These are phyloP conservation scores for Lithophane leautieri DNA, from an alignment of 2,888 invertebrate genomes.

Conservation along the genomic window DNA sequence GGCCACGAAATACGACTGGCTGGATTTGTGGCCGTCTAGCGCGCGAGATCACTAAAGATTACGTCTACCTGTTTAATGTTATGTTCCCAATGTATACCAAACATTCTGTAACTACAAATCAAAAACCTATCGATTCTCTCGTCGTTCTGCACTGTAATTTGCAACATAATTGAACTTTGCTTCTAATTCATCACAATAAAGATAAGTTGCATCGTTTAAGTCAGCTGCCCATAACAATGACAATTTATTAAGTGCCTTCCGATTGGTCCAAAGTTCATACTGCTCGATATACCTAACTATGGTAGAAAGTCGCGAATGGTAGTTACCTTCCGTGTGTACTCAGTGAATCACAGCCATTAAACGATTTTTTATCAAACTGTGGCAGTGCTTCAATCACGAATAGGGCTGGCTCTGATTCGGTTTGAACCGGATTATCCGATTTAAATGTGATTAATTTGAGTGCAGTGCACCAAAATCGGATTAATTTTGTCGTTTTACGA, in stretches of 20 bases:
- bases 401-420: constrained; percentile 38
- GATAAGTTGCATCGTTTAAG: constrained; percentile 38
- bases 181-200: constrained; percentile 50
- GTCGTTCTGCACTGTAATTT: not conserved
- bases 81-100: not conserved
- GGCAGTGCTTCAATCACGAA: constrained; percentile 20
- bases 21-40: too few species aligned
- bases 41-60: not conserved
- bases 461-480: constrained; percentile 24
- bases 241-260: constrained; percentile 31
- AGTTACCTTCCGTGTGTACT: constrained; percentile 13
- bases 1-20: too few species aligned
- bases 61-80: not conserved
- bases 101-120: constrained; percentile 4
- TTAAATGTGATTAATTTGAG: constrained; percentile 30
- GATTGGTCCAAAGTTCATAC: constrained; percentile 35
- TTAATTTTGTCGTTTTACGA: not conserved
- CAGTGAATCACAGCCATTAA: constrained; percentile 33
- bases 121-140: constrained; percentile 21
- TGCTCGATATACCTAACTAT: not conserved
- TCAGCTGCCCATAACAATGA: constrained; percentile 28
- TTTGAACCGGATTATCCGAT: constrained; percentile 32
- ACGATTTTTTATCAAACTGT: constrained; percentile 41
- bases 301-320: constrained; percentile 28
- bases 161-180: constrained; percentile 37